Evolutionary conservation across 2,797 vertebrate genomes (phyloP), one percentile per base, ranked within the genome.

Genomic region (Chaunax sp.): DNA sequence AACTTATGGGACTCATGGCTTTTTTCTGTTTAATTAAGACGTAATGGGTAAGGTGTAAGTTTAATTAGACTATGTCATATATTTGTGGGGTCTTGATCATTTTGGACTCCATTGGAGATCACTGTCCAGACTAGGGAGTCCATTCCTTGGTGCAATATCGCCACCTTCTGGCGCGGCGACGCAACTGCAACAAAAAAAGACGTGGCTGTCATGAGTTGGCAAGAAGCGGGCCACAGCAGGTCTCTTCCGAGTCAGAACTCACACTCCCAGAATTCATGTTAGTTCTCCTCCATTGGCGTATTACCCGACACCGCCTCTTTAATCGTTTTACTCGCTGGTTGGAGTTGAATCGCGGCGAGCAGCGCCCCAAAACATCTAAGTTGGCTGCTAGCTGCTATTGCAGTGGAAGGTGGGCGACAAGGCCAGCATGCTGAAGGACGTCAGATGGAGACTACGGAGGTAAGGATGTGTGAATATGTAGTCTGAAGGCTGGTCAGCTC

Each of bases 361-460:
- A 35, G 65, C 68, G 55, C 61, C 75, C 65, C 61, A 49, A 57
- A 72, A 61, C 72, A 64, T n/a, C 76, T 51, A 50, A 23, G 55
- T 60, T 72, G 49, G 58, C 75, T 41, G 67, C 72, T 80, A 56
- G 87, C 87, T 82, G 85, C 81, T 54, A 77, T 55, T 83, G 89
- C 88, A 80, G 88, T 33, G 86, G 79, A 80, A 68, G 67, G 81
- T 70, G 79, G 64, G 45, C 65, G 81, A 78, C 54, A 64, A 61
- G 61, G 64, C 44, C 58, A 83, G 69, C 70, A 65, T 73, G 81
- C 61, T 69, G 75, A 71, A 67, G 74, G 88, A 91, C 82, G 88
- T 73, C 85, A 83, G 83, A 92, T 94, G 93, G 93, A 89, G 84
- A 74, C 85, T 64, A 81, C 69, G 73, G 72, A 93, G 93, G 93